Base-by-base conservation (phyloP, 1,140 invertebrate species). In the Tetramorium parvispinum region DNA sequence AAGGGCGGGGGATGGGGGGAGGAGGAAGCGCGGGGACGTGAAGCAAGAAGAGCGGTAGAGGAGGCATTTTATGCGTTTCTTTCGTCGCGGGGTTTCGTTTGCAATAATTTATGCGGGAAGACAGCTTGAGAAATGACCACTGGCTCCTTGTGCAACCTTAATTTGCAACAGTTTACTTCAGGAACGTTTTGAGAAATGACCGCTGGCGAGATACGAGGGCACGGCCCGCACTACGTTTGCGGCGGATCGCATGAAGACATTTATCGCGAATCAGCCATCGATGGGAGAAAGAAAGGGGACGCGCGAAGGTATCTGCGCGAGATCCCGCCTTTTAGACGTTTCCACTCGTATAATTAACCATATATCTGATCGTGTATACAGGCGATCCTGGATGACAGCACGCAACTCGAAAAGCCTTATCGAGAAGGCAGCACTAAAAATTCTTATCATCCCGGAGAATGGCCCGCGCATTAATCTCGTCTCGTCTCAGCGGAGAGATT, bases 101-200 rank as follows among this genome's bases (percentile, higher is more conserved):
- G 93, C 93, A 94, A 94, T 94, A 94, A 94, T 93, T 94, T 93
- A 93, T 93, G 92, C 93, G 89, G 86, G 91, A 92, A 92, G 93
- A 94, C 93, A 94, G 93, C 91, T 94, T 94, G 93, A 94, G 93
- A 94, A 94, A 94, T 94, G 93, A 93, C 90, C 92, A 88, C 89
- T 92, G 91, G 93, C 93, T 94, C 91, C 93, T 93, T 93, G 93
- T 92, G 93, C 92, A 93, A 93, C 92, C 93, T 94, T 94, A 93
- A 94, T 94, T 94, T 94, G 93, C 93, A 94, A 94, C 93, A 94
- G 93, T 94, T 93, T 93, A 94, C 93, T 92, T 92, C 90, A 87
- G 85, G 89, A 90, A 89, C 89, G 87, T 92, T 94, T 93, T 93
- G 93, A 93, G 91, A 93, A 93, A 94, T 93, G 93, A 90, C 89